Conservation (phyloP, 2,888 invertebrate species). For the Physocephala rufipes region DNA sequence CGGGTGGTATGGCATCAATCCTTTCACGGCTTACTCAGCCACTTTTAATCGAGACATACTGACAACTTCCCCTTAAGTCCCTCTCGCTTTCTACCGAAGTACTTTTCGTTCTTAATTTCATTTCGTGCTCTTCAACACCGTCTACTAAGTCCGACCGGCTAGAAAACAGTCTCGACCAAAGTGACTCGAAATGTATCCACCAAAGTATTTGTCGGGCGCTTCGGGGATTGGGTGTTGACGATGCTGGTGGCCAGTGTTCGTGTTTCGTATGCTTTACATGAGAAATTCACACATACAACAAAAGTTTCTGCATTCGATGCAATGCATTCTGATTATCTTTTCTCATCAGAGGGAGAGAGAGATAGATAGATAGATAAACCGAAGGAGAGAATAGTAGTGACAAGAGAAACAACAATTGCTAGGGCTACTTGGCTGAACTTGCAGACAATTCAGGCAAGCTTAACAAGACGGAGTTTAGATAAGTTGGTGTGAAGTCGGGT, state of each 20-base stretch:
- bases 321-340: slow-evolving; percentile 22
- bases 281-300: slow-evolving; percentile 15
- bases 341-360: slow-evolving; percentile 5
- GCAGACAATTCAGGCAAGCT: background rate
- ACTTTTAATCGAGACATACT: too few relatives aligned
- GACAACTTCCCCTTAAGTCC: too few relatives aligned
- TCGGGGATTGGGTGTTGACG: background rate
- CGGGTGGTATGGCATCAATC: too few relatives aligned
- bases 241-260: background rate
- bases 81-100: too few relatives aligned
- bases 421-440: background rate
- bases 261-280: slow-evolving; percentile 5
- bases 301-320: slow-evolving; percentile 25
- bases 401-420: background rate
- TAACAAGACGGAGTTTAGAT: background rate
- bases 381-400: background rate
- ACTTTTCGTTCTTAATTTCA: too few relatives aligned
- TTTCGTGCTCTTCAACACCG: too few relatives aligned
- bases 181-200: too few relatives aligned
- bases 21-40: too few relatives aligned
- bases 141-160: too few relatives aligned
- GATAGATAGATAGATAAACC: background rate
- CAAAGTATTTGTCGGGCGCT: background rate
- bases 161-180: too few relatives aligned
- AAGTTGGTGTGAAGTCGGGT: background rate